A percentile compares a stretch with the other conserved stretches of the same genome.
phyloP scores from a whole-genome alignment of 1,140 invertebrate species.

The Neodiprion virginianus region DNA sequence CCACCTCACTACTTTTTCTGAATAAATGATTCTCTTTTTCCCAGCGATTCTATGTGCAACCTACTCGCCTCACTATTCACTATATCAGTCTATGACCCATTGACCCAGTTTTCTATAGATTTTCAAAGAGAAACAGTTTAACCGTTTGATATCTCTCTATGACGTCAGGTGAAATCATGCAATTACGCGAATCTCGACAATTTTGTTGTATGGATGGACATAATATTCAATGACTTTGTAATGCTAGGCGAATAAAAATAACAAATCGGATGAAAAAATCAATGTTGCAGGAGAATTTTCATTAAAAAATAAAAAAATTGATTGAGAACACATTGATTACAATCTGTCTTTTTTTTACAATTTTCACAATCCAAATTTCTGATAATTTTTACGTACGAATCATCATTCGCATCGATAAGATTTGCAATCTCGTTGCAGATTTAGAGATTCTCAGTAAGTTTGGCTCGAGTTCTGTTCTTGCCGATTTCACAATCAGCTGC shows the following conservation, averaged over 20 bases:
- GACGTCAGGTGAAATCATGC: not conserved
- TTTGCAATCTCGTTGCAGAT: not conserved
- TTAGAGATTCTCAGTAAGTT: not conserved
- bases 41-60: too few species aligned
- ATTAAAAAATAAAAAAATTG: too few species aligned
- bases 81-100: not conserved
- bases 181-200: too few species aligned
- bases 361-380: not conserved
- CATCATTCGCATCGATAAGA: not conserved
- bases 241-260: too few species aligned
- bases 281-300: too few species aligned
- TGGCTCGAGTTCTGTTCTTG: not conserved
- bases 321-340: too few species aligned
- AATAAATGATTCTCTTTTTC: too few species aligned
- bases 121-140: not conserved
- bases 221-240: too few species aligned
- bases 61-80: not conserved
- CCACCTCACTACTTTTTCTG: too few species aligned
- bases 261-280: too few species aligned
- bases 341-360: too few species aligned
- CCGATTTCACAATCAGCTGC: not conserved
- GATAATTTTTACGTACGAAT: not conserved
- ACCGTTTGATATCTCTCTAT: not conserved
- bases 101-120: constrained; percentile 7
- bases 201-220: too few species aligned